Base-by-base conservation (phyloP, 2,113 vertebrate genomes). In the Siniperca knerii region DNA sequence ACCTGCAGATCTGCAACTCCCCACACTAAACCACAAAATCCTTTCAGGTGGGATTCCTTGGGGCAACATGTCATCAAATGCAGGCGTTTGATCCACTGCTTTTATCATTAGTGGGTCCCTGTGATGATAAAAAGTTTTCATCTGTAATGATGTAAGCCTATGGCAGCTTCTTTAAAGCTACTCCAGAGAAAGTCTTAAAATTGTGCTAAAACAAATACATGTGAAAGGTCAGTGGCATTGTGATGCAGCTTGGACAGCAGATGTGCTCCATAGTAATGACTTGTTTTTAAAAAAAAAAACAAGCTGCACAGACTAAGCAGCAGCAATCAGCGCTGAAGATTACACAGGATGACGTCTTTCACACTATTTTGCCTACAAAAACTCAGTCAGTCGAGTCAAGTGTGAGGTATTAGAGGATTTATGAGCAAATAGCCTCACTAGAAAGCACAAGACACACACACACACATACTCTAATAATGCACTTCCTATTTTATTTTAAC, bases 401-500 rank as follows among this genome's bases (percentile, higher is more conserved):
- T 75, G 64, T 84, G 77, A 40, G 75, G 71, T 58, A 82, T 64
- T 84, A 58, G 54, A 57, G 74, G 81, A 58, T 75, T 69, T 79
- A 44, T 21, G 46, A 55, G 65, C 79, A 52, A 77, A 84, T 12
- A 78, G 50, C 35, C 82, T 85, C 82, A 37, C 75, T 67, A 72
- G 58, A 80, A 79, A 80, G 79, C 76, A 57, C 54, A 57, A 42
- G 9, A 54, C 73, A 52, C 65, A 67, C 46, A 78, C 44, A 58
- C 75, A 74, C 33, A 61, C 66, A 84, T 72, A 20, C 57, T 57
- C 69, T 18, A 18, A 71, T 67, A 67, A 88, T 44, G 61, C 86
- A 88, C 92, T 94, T 93, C 78, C 88, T 86, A 84, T 94, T 87
- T 90, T 85, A 61, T 73, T 82, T 76, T 37, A 20, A 77, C 69